A percentile compares a stretch with the other conserved stretches of the same genome.
phyloP scores from a whole-genome alignment of 2,797 vertebrate genomes.

The Danio jaintianensis region DNA sequence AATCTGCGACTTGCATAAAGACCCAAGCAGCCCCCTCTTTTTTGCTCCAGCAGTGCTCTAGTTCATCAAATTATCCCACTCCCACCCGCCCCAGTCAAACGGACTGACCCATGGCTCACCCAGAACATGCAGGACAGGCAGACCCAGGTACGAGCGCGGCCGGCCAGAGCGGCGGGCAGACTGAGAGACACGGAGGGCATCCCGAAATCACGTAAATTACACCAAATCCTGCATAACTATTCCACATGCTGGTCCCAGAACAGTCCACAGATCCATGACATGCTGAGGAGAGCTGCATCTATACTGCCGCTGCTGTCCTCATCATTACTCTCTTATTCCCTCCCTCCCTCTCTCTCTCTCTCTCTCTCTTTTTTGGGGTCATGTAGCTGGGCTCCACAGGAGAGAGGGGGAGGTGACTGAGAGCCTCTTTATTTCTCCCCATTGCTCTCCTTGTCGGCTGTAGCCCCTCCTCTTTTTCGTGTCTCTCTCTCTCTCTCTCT shows the following conservation, averaged over 20 bases:
- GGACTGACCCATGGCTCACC: slow-evolving; percentile 77
- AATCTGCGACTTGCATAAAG: not conserved
- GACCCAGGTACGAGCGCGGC: slow-evolving; percentile 87
- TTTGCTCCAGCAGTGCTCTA: slow-evolving; percentile 7
- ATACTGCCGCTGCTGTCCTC: slow-evolving; percentile 46
- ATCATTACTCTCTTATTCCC: slow-evolving; percentile 55
- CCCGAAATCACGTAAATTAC: slow-evolving; percentile 48
- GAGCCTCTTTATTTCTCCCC: slow-evolving; percentile 68
- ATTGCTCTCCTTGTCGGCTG: slow-evolving; percentile 67
- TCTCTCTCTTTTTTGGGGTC: slow-evolving; percentile 68
- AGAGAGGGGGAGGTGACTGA: slow-evolving; percentile 76
- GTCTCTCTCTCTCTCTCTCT: slow-evolving; percentile 65
- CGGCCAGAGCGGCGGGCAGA: slow-evolving; percentile 79
- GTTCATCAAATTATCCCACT: not conserved
- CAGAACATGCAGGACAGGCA: slow-evolving; percentile 96
- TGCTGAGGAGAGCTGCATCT: slow-evolving; percentile 53
- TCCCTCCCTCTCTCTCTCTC: slow-evolving; percentile 48
- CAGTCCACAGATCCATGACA: slow-evolving; percentile 72
- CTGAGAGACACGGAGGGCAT: slow-evolving; percentile 82
- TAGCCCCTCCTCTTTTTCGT: slow-evolving; percentile 68
- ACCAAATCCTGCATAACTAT: slow-evolving; percentile 57
- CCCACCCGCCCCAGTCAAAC: slow-evolving; percentile 28
- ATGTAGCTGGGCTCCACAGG: slow-evolving; percentile 75
- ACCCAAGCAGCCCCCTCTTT: not conserved
- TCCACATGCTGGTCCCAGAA: slow-evolving; percentile 59